Base-by-base conservation (phyloP, 2,888 invertebrate genomes). In the Conops quadrifasciatus region DNA sequence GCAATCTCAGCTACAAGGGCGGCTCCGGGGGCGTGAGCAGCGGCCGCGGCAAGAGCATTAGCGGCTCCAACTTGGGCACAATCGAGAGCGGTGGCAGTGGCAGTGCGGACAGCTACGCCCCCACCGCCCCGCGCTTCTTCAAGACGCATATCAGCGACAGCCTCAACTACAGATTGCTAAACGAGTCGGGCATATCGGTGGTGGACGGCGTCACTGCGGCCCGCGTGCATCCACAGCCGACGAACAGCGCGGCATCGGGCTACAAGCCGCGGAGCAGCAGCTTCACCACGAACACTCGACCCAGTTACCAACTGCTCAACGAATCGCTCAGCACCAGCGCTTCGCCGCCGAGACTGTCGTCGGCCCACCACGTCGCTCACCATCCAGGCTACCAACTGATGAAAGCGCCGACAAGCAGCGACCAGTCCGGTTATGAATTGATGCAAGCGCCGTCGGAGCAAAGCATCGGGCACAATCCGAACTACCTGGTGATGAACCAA, bases 91-190 rank as follows among this genome's bases (percentile, higher is more conserved):
- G 80, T 65, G 83, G 82, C 70, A 83, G 82, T 72, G 82, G 82
- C 43, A 82, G 82, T 60, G 81, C 82, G 2, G 80, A 81, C 30
- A 83, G 82, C 67, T 82, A 80, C 70, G 75, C 78, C 13, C 70
- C 70, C 3, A 77, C 79, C 7, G 78, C 81, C 13, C 82, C 81
- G 0, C 80, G 79, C 0, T 81, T 80, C 74, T 80, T 79, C 63
- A 80, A 68, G 24, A 69, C 73, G 5, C 70, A 75, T 15, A 77
- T 81, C 5, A 82, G 80, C 63, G 78, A 80, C 2, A 84, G 84
- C 78, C 82, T 84, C 28, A 83, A 82, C 70, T 84, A 84, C 65
- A 79, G 79, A 68, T 73, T 80, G 67, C 77, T 84, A 16, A 80
- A 84, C 59, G 83, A 82, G 71, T 77, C 81, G 3, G 76, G 49